These are phyloP conservation scores for Dascyllus trimaculatus DNA, from an alignment of 2,113 vertebrate species.

Conservation along the genomic window DNA sequence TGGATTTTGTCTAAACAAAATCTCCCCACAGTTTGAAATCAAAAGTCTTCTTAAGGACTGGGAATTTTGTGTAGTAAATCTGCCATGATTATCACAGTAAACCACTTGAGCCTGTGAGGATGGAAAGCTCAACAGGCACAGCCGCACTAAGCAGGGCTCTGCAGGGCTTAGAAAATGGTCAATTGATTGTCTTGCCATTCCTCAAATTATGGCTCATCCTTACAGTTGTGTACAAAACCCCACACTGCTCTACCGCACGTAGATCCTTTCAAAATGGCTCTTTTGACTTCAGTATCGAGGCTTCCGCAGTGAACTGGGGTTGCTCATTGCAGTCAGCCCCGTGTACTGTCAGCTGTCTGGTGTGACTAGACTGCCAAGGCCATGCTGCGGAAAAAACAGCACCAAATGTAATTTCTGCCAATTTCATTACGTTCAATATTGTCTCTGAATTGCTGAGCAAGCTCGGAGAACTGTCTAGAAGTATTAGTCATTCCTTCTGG, in stretches of 20 bases:
- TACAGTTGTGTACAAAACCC: background rate
- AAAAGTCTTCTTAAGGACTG: background rate
- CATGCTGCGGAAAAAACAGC: background rate
- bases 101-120: background rate
- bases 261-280: background rate
- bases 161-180: background rate
- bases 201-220: background rate
- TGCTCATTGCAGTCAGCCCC: too few relatives aligned
- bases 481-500: background rate
- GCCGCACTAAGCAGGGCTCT: background rate
- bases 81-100: background rate
- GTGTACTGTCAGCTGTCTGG: background rate
- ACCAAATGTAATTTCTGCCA: slow-evolving; percentile 18
- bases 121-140: background rate
- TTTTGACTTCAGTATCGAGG: background rate
- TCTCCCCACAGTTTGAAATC: too few relatives aligned
- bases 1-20: too few relatives aligned
- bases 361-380: slow-evolving; percentile 15
- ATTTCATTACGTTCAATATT: slow-evolving; percentile 7
- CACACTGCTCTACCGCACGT: background rate
- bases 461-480: background rate
- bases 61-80: background rate
- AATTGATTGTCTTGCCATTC: background rate
- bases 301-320: background rate
- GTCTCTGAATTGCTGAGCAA: slow-evolving; percentile 4